These are phyloP conservation scores for Paralinhomoeus sp. DNA, from an alignment of 2,888 invertebrate species.

Conservation along the genomic window DNA sequence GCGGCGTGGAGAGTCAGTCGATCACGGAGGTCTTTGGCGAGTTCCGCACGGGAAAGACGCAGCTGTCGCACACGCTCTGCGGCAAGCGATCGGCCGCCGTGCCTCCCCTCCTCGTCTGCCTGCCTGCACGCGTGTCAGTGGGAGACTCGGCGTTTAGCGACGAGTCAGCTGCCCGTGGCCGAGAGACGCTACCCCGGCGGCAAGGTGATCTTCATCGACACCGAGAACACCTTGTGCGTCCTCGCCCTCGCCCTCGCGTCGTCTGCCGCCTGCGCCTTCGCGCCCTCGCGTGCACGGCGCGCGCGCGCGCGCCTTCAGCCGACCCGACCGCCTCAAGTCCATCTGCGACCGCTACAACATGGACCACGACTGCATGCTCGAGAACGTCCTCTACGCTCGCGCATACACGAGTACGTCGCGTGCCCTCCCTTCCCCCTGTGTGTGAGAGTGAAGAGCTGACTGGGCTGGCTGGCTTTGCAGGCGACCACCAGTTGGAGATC, in stretches of 20 bases:
- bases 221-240: conserved; percentile 54
- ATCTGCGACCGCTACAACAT: conserved; percentile 53
- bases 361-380: conserved; percentile 47
- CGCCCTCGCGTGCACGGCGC: no score
- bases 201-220: conserved; percentile 57
- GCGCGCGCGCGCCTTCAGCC: no score
- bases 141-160: no score
- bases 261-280: no score
- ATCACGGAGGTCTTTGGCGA: conserved; percentile 61
- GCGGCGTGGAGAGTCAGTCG: conserved; percentile 58
- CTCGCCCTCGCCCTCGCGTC: no score
- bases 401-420: conserved; percentile 44
- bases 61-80: conserved; percentile 53
- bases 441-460: no score
- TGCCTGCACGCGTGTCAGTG: no score
- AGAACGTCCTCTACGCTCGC: conserved; percentile 55
- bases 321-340: conserved; percentile 46
- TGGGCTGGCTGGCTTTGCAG: conserved; percentile 10
- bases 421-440: no score
- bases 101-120: no score
- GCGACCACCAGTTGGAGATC: conserved; percentile 52
- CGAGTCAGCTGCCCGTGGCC: conserved; percentile 46
- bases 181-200: conserved; percentile 45
- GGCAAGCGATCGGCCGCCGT: no score
- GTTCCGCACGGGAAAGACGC: conserved; percentile 57